Conservation (phyloP, 2,888 invertebrate genomes). For the Rhorus exstirpatorius region DNA sequence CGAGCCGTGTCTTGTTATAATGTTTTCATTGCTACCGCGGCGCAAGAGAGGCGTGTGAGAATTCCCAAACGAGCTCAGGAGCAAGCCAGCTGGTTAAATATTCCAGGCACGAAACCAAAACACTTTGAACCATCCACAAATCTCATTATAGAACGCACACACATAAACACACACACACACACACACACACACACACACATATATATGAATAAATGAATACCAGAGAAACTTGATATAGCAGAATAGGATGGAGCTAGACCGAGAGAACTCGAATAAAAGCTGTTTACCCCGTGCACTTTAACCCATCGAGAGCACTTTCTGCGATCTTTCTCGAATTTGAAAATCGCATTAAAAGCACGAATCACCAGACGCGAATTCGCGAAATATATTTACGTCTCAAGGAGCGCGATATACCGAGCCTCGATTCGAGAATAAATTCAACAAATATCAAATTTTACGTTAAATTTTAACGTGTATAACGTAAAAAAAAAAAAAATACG, state of each 20-base stretch:
- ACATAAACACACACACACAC: no score
- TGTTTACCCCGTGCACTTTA: neutral
- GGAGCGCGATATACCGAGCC: no score
- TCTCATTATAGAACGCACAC: slow-evolving; percentile 37
- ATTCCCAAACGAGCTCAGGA: slow-evolving; percentile 39
- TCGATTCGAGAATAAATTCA: no score
- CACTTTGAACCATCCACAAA: slow-evolving; percentile 56
- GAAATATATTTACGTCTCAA: no score
- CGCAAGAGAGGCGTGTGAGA: slow-evolving; percentile 51
- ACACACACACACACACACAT: slow-evolving; percentile 16
- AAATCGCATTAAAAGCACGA: neutral
- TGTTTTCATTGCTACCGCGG: neutral
- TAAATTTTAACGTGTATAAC: no score
- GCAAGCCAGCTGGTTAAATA: slow-evolving; percentile 57
- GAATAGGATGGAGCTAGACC: neutral
- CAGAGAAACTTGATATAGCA: no score
- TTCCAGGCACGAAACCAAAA: slow-evolving; percentile 63
- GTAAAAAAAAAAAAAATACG: no score
- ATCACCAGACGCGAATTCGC: no score
- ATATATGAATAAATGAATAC: neutral
- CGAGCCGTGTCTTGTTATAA: slow-evolving; percentile 19
- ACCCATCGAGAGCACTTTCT: no score
- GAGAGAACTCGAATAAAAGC: neutral
- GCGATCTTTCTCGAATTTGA: neutral
- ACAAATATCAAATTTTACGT: no score